A percentile compares a stretch with the other conserved stretches of the same genome.
Evolutionary conservation across 2,113 vertebrate species (phyloP).

Genomic region (Epinephelus lanceolatus): DNA sequence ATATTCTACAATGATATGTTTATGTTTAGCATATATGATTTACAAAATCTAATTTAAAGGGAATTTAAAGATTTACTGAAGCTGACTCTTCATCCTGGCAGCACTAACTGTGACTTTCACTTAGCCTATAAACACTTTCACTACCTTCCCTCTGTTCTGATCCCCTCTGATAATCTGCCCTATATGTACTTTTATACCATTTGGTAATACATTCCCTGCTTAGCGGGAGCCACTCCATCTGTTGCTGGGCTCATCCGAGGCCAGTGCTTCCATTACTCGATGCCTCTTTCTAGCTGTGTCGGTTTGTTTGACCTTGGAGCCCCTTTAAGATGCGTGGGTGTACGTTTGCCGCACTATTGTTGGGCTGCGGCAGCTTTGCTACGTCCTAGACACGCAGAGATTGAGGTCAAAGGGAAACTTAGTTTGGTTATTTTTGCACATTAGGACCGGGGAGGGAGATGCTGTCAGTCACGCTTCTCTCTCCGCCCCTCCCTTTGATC

Average conservation of each 20-base stretch:
- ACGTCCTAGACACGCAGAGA: conserved; percentile 48
- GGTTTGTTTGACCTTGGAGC: conserved; percentile 67
- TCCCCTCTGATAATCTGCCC: conserved; percentile 55
- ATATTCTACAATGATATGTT: neutral
- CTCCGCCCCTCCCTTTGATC: conserved; percentile 28
- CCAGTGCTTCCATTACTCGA: conserved; percentile 55
- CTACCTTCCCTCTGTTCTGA: conserved; percentile 22
- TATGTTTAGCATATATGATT: neutral
- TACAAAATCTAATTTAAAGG: conserved; percentile 1
- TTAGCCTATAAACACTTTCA: conserved; percentile 42
- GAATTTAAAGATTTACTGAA: conserved; percentile 21
- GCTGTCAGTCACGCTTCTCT: conserved; percentile 46
- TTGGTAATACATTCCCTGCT: conserved; percentile 66
- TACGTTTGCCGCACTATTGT: conserved; percentile 55
- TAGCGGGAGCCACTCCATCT: conserved; percentile 63
- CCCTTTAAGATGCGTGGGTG: conserved; percentile 66
- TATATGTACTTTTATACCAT: conserved; percentile 67
- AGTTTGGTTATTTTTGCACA: conserved; percentile 42
- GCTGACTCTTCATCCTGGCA: neutral
- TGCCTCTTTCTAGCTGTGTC: conserved; percentile 37
- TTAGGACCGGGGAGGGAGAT: neutral
- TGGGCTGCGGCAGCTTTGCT: conserved; percentile 47
- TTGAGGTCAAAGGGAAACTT: conserved; percentile 70
- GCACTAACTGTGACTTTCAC: conserved; percentile 32
- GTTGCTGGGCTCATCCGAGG: conserved; percentile 60